A percentile compares a stretch with the other conserved stretches of the same genome.
Evolutionary conservation across 2,113 vertebrate genomes (phyloP).

Genomic region (Dipodomys spectabilis): DNA sequence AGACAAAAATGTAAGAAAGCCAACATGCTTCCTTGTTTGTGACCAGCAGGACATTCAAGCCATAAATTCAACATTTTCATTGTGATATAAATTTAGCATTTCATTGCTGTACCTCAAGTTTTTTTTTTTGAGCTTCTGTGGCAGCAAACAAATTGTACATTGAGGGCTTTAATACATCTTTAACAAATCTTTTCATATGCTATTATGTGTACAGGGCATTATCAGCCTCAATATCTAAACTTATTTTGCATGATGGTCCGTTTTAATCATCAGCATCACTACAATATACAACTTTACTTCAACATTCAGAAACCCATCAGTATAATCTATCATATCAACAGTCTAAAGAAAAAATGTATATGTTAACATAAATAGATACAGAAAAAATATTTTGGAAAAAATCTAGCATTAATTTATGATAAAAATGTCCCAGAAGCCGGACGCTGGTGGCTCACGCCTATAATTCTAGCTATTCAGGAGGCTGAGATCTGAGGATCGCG

Average conservation of each 20-base stretch:
- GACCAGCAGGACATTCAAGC: not conserved
- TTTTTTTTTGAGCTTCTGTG: not conserved
- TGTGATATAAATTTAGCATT: not conserved
- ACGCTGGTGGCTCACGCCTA: no score
- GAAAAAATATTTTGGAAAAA: not conserved
- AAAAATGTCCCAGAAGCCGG: no score
- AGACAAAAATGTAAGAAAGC: not conserved
- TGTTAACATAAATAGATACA: not conserved
- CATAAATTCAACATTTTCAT: not conserved
- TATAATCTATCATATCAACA: not conserved
- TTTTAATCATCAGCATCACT: not conserved
- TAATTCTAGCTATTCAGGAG: no score
- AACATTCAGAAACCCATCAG: not conserved
- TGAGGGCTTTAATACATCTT: no score
- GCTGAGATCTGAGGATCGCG: no score
- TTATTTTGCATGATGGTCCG: not conserved
- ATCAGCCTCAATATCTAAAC: not conserved
- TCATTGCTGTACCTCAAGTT: not conserved
- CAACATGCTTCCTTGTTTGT: not conserved
- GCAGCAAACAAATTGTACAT: not conserved
- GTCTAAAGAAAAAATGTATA: not conserved
- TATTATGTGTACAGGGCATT: not conserved
- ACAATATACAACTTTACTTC: not conserved
- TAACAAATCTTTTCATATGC: not conserved
- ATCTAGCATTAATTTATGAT: not conserved